Evolutionary conservation across 2,888 invertebrate species (phyloP), one percentile per base, ranked within the genome.

Genomic region (Drosophila picticornis): DNA sequence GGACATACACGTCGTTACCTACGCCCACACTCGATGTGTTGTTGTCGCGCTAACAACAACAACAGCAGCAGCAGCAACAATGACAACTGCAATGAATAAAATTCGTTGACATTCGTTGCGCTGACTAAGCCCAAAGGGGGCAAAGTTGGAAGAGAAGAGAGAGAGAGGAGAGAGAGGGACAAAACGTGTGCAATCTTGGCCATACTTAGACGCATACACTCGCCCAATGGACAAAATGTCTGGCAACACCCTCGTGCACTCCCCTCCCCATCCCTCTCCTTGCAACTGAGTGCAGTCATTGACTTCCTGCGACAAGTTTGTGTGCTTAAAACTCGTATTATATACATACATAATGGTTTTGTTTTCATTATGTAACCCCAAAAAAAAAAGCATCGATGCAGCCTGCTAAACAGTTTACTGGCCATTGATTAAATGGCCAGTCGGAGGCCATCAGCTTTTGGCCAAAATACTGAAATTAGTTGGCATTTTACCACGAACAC

Each of bases 401-500:
- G 61, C 57, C 51, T 36, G 73, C 32, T 48, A 51, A 65, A 73
- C 82, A 77, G 77, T 75, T 83, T 80, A 71, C 81, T 77, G 83
- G 60, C 80, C 86, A 74, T 83, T 89, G 87, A 83, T 84, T 84
- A 87, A 84, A 89, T 79, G 75, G 34, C 70, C 36, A 27, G 11
- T 36, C 25, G 55, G 36, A 65, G 76, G 71, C 72, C 67, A 83
- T 63, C 63, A 78, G 74, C 68, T 77, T 71, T 80, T 74, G 77
- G 84, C 75, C 84, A 78, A 87, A 88, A 83, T 67, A 88, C 91
- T 83, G 77, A 87, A 90, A 88, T 88, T 88, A 88, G 85, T 90
- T 88, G 83, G 86, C 90, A 90, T 90, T 86, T 91, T 88, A 88
- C 89, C 88, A 90, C 91, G 90, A 90, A 77, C 88, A 88, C 88